A percentile compares a stretch with the other conserved stretches of the same genome.
These are phyloP conservation scores for Germaria angustata DNA, from an alignment of 2,888 invertebrate genomes.

Conservation along the genomic window DNA sequence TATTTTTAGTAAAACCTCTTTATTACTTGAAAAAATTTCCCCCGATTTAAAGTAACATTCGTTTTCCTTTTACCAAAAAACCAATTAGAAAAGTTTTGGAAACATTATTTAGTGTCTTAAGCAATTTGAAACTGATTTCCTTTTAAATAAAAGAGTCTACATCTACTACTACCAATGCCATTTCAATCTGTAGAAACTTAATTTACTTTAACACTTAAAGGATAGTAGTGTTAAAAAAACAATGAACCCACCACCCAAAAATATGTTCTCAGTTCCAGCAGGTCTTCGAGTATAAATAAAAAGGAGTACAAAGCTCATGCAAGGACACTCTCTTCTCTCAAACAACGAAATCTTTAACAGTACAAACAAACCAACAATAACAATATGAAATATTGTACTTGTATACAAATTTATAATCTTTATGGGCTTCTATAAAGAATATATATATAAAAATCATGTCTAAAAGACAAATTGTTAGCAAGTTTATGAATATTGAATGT, in stretches of 20 bases:
- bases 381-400: constrained; percentile 38
- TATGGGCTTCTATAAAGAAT: not conserved
- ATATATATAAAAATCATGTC: not conserved
- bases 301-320: no score
- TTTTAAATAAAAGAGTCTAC: not conserved
- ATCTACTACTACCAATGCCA: not conserved
- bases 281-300: not conserved
- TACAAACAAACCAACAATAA: not conserved
- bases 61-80: no score
- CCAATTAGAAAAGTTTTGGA: no score
- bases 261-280: not conserved
- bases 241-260: constrained; percentile 14
- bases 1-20: no score
- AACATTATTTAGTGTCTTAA: not conserved
- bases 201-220: constrained; percentile 56
- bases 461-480: not conserved
- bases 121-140: constrained; percentile 3
- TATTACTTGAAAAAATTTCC: no score
- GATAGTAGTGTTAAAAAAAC: constrained; percentile 15
- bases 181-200: constrained; percentile 54
- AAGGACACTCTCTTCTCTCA: no score
- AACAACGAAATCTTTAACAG: not conserved
- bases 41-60: no score
- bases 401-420: constrained; percentile 41
- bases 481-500: not conserved